Evolutionary conservation across 2,888 invertebrate species (phyloP).

Genomic region (Nematopogon swammerdamellus): DNA sequence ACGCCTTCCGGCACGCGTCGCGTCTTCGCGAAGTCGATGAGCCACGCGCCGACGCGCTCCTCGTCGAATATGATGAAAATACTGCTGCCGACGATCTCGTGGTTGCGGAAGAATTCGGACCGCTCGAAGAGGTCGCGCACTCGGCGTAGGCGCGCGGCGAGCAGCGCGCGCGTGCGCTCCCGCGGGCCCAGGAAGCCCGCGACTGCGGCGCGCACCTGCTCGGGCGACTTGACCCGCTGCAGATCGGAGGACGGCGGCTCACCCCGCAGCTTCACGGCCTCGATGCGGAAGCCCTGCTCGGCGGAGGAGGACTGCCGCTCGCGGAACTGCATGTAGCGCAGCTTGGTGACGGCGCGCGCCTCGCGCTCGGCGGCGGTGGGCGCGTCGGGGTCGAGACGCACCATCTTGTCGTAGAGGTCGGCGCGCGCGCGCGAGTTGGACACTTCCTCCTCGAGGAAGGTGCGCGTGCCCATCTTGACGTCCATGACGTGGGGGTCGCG

Average conservation of each 20-base stretch:
- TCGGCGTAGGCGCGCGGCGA: slow-evolving; percentile 71
- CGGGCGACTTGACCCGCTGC: slow-evolving; percentile 78
- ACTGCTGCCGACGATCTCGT: slow-evolving; percentile 93
- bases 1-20: slow-evolving; percentile 67
- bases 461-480: slow-evolving; percentile 94
- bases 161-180: slow-evolving; percentile 62
- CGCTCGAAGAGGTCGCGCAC: slow-evolving; percentile 77
- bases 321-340: slow-evolving; percentile 95
- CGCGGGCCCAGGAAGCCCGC: slow-evolving; percentile 68
- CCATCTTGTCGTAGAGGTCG: slow-evolving; percentile 96
- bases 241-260: slow-evolving; percentile 82
- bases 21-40: slow-evolving; percentile 97
- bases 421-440: slow-evolving; percentile 77
- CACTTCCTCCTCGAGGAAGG: slow-evolving; percentile 94
- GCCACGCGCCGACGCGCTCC: slow-evolving; percentile 86
- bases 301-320: slow-evolving; percentile 93
- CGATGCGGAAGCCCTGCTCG: slow-evolving; percentile 91
- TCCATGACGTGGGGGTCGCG: slow-evolving; percentile 94
- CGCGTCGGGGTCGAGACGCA: slow-evolving; percentile 81
- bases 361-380: slow-evolving; percentile 83
- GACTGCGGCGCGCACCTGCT: slow-evolving; percentile 72
- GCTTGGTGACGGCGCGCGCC: slow-evolving; percentile 84
- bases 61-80: slow-evolving; percentile 92
- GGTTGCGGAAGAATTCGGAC: slow-evolving; percentile 79
- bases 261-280: slow-evolving; percentile 87